Evolutionary conservation across 1,140 invertebrate genomes (phyloP).

Genomic region (Hyles vespertilio): DNA sequence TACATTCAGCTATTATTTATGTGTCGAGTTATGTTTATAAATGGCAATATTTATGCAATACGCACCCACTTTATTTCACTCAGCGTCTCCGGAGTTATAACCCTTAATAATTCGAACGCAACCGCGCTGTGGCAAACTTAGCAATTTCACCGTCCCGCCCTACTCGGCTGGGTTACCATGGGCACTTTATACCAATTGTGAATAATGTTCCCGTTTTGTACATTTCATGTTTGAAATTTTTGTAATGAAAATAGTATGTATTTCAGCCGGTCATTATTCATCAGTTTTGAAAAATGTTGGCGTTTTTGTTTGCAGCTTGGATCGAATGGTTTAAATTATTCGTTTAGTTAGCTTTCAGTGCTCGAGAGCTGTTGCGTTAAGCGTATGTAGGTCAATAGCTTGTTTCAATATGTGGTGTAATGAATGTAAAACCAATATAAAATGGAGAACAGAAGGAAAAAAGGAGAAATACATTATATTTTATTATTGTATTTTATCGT

Average conservation of each 20-base stretch:
- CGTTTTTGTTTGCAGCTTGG: no score
- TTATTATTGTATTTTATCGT: no score
- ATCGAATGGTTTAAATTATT: no score
- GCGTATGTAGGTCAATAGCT: no score
- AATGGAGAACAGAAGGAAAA: no score
- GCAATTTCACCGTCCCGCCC: background rate
- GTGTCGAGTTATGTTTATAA: slow-evolving; percentile 13
- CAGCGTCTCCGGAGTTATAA: slow-evolving; percentile 20
- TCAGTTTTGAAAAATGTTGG: no score
- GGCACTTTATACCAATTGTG: slow-evolving; percentile 13
- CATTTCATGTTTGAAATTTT: slow-evolving; percentile 9
- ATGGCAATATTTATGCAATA: slow-evolving; percentile 14
- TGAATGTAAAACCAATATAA: no score
- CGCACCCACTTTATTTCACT: slow-evolving; percentile 24
- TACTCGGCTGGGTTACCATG: background rate
- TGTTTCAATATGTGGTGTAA: no score
- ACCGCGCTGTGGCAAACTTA: background rate
- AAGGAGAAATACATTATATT: no score
- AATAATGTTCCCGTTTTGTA: slow-evolving; percentile 18
- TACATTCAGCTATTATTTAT: slow-evolving; percentile 9
- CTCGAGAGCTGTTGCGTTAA: no score
- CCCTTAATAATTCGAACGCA: slow-evolving; percentile 16
- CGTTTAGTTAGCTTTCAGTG: no score
- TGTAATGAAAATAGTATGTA: slow-evolving; percentile 1
- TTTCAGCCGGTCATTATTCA: no score